Evolutionary conservation across 2,113 vertebrate genomes (phyloP).

Genomic region (Spheniscus mendiculus): DNA sequence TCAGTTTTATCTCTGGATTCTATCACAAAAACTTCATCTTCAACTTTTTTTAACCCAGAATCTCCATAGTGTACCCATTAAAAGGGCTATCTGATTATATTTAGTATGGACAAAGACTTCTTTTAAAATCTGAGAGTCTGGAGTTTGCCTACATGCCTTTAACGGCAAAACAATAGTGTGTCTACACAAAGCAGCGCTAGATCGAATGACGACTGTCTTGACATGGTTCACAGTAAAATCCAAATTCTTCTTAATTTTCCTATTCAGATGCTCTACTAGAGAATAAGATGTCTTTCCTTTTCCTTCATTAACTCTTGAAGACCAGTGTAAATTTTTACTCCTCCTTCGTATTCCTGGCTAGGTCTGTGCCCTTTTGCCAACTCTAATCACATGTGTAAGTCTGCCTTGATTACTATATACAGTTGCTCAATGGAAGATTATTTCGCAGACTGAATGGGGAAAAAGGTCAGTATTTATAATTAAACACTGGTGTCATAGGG

Average conservation of each 20-base stretch:
- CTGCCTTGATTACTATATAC: background rate
- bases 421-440: background rate
- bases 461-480: background rate
- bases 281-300: background rate
- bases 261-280: background rate
- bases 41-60: background rate
- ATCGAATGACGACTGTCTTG: background rate
- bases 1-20: background rate
- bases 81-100: background rate
- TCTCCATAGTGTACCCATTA: background rate
- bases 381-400: background rate
- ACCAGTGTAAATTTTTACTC: background rate
- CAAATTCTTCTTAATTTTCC: background rate
- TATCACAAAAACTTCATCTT: background rate
- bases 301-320: background rate
- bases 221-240: background rate
- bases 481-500: background rate
- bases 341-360: background rate
- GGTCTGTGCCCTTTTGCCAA: background rate
- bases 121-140: background rate
- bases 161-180: background rate
- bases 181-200: background rate
- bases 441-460: background rate
- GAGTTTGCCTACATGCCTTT: background rate
- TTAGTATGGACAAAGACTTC: background rate